Base-by-base conservation (phyloP, 2,113 vertebrate genomes). In the Petaurus breviceps region DNA sequence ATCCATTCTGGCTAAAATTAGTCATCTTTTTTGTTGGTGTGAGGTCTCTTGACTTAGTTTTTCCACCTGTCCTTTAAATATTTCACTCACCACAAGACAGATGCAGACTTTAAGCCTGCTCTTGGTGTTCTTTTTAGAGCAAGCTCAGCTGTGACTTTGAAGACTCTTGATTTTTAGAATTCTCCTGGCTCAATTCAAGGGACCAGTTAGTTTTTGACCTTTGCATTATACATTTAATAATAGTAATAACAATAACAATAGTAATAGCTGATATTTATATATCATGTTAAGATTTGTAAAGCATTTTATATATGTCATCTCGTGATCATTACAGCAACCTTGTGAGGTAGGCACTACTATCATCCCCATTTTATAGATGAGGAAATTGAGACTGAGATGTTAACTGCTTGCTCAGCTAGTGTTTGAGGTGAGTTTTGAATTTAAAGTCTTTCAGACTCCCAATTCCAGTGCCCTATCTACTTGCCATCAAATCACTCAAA, bases 1-100 rank as follows among this genome's bases (percentile, higher is more conserved):
- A 68, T 68, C 31, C 31, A 68, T 37, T 37, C 61, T 37, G 12
- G 23, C 92, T 46, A 93, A 52, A 16, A 43, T 96, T 96, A 96
- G 96, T 97, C 97, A 96, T 47, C 89, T 53, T 3, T 2, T 0
- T 0, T 26, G 90, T 51, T 24, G 90, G 55, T 52, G 46, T 0
- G 55, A 16, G 51, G 46, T 26, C 90, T 0, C 52, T 43, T 28
- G 55, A 43, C 68, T 23, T 43, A 22, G 7, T 43, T 14, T 28
- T 61, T n/a, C 68, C 43, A 26, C 89, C 54, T 90, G 95, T 52
- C 9, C 93, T 22, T 25, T 8, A 2, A 43, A 23, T 19, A 61
- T 26, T 53, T 51, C 3, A 51, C 91, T 93, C 94, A 95, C 43
- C 50, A 61, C 91, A 90, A 7, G 68, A n/a, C 84, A 8, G 8